phyloP scores from a whole-genome alignment of 2,888 invertebrate species.

The Phlogophora meticulosa region DNA sequence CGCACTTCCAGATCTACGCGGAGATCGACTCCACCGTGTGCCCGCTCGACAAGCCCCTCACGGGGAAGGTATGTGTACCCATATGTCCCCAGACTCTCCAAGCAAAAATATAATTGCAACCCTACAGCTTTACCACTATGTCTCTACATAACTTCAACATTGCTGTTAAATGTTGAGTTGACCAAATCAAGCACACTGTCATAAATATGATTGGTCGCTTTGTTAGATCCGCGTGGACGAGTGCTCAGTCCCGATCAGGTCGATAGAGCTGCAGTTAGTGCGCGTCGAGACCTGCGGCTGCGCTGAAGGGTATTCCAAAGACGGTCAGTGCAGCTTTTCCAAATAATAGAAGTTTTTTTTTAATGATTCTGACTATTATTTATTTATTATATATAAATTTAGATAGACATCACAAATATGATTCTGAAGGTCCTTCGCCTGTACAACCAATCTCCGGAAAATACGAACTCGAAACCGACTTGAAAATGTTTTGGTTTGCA shows the following conservation, averaged over 20 bases:
- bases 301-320: constrained; percentile 97
- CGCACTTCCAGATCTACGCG: constrained; percentile 96
- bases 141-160: not conserved
- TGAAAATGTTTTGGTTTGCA: too few species aligned
- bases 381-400: too few species aligned
- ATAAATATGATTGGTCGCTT: not conserved
- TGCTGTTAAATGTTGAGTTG: not conserved
- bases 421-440: too few species aligned
- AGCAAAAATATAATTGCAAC: too few species aligned
- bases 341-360: too few species aligned
- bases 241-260: constrained; percentile 96
- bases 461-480: too few species aligned
- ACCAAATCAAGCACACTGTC: not conserved
- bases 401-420: too few species aligned
- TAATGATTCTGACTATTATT: too few species aligned
- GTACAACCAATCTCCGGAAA: too few species aligned
- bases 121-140: too few species aligned
- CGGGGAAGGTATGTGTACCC: constrained; percentile 95
- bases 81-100: too few species aligned
- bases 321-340: constrained; percentile 91
- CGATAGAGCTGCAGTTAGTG: constrained; percentile 98
- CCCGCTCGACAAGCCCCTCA: constrained; percentile 96
- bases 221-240: constrained; percentile 94
- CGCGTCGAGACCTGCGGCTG: constrained; percentile 98
- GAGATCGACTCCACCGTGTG: constrained; percentile 96